phyloP scores from a whole-genome alignment of 1,140 invertebrate species.

The Drosophila obscura region DNA sequence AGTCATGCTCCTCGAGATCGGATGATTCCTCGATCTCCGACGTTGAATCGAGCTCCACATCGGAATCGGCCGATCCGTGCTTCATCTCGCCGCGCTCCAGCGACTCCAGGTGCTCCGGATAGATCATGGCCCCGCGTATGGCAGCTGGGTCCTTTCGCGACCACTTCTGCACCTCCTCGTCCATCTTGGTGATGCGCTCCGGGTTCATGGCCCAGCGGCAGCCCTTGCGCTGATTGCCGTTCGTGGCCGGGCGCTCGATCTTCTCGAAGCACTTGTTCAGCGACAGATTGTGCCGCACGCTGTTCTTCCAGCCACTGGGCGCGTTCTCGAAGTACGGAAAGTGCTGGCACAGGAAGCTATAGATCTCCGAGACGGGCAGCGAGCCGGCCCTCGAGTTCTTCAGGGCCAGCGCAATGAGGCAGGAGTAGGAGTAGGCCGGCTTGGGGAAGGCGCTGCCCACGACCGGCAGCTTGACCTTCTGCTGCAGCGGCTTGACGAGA shows the following conservation, averaged over 20 bases:
- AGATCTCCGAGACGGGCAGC: constrained; percentile 98
- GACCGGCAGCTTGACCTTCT: constrained; percentile 83
- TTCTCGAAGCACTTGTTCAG: constrained; percentile 99
- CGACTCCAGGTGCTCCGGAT: constrained; percentile 92
- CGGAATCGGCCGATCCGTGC: constrained; percentile 86
- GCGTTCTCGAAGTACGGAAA: constrained; percentile 99
- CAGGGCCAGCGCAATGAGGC: constrained; percentile 97
- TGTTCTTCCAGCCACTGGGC: constrained; percentile 99
- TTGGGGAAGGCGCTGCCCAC: constrained; percentile 93
- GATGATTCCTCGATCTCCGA: constrained; percentile 84
- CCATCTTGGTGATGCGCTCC: constrained; percentile 97
- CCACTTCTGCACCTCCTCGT: constrained; percentile 98
- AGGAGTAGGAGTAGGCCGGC: constrained; percentile 98
- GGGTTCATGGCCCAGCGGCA: constrained; percentile 99
- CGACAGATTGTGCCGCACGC: constrained; percentile 97
- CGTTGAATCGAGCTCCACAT: constrained; percentile 85
- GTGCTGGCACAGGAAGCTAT: constrained; percentile 99
- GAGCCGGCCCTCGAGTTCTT: constrained; percentile 97
- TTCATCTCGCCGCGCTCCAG: constrained; percentile 94
- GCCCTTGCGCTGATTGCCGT: constrained; percentile 92
- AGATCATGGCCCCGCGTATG: constrained; percentile 94
- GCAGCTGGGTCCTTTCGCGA: constrained; percentile 95
- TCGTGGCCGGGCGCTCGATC: constrained; percentile 95
- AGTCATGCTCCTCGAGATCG: constrained; percentile 84
- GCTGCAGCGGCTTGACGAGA: constrained; percentile 84